These are phyloP conservation scores for Arbacia lixula DNA, from an alignment of 53 echinoderm and acorn worm species.

Conservation along the genomic window DNA sequence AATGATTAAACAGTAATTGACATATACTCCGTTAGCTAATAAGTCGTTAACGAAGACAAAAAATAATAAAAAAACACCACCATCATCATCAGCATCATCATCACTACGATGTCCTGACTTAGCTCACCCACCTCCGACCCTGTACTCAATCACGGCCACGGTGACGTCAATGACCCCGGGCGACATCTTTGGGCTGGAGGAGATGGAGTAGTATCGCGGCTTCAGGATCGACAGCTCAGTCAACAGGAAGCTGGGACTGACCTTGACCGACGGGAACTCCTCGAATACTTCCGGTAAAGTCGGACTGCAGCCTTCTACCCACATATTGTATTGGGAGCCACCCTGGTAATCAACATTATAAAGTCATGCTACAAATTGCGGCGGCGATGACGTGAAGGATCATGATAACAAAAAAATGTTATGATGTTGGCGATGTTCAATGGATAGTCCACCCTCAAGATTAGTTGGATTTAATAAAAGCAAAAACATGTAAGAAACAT, in stretches of 20 bases:
- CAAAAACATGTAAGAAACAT: too few relatives aligned
- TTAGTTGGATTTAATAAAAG: too few relatives aligned
- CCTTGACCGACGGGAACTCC: constrained; percentile 84
- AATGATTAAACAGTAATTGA: too few relatives aligned
- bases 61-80: not conserved
- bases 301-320: constrained; percentile 86
- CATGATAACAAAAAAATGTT: too few relatives aligned
- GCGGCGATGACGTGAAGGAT: too few relatives aligned
- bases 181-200: constrained; percentile 88
- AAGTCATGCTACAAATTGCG: too few relatives aligned
- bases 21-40: too few relatives aligned
- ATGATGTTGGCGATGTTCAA: too few relatives aligned
- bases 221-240: constrained; percentile 89
- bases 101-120: too few relatives aligned
- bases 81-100: not conserved
- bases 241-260: constrained; percentile 78
- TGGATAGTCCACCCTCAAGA: too few relatives aligned
- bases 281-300: constrained; percentile 90
- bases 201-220: constrained; percentile 94
- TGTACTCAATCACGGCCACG: constrained; percentile 90
- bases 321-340: constrained; percentile 83
- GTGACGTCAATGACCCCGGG: constrained; percentile 92
- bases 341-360: too few relatives aligned
- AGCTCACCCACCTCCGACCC: constrained; percentile 72
- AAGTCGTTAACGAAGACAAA: too few relatives aligned